Percentiles rank a stretch among this genome's conserved stretches.
Conservation (phyloP, 2,113 vertebrate genomes). For the Oryzias woworae region DNA sequence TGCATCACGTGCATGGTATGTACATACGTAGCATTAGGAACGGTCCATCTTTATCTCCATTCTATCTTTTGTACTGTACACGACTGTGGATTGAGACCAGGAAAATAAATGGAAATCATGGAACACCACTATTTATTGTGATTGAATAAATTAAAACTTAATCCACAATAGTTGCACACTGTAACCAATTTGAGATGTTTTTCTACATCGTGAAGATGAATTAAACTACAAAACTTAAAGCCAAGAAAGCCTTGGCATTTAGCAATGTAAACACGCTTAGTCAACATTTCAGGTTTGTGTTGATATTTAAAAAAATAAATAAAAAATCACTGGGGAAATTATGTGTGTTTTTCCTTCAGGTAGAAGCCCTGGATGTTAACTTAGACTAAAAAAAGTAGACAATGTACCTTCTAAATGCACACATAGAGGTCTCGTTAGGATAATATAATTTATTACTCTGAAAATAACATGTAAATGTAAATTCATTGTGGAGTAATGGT, state of each 20-base stretch:
- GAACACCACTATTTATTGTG: not conserved
- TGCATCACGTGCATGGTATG: too few relatives aligned
- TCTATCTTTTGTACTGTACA: too few relatives aligned
- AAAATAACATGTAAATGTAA: not conserved
- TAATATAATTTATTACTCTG: not conserved
- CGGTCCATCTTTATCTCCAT: too few relatives aligned
- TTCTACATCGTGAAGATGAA: not conserved
- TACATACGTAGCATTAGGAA: too few relatives aligned
- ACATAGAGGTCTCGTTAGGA: not conserved
- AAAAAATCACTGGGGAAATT: slow-evolving; percentile 2
- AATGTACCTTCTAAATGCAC: not conserved
- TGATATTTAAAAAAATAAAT: not conserved
- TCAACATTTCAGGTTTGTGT: not conserved
- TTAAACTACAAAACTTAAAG: not conserved
- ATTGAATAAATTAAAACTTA: not conserved
- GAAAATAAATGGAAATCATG: too few relatives aligned
- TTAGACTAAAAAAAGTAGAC: not conserved
- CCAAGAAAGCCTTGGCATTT: not conserved
- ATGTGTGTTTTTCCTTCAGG: slow-evolving; percentile 6
- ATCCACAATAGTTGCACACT: not conserved
- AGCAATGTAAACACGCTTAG: not conserved
- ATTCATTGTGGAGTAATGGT: not conserved
- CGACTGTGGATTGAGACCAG: too few relatives aligned
- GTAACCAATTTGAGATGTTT: not conserved
- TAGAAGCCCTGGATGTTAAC: slow-evolving; percentile 1